Evolutionary conservation across 2,888 invertebrate genomes (phyloP).

Genomic region (Drosophila picticornis): DNA sequence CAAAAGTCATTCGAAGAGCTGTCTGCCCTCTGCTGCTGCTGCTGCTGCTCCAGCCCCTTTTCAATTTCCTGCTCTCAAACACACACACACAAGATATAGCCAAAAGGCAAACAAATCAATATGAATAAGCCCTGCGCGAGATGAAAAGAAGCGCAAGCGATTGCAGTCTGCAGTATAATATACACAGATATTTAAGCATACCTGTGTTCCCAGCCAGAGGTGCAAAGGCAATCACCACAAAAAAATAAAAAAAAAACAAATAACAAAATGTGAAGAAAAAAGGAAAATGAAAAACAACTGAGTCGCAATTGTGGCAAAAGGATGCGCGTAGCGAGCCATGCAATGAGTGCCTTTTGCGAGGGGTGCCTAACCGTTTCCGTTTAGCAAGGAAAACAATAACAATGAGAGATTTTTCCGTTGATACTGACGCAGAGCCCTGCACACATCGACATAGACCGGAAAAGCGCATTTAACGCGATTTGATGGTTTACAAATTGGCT

Average conservation of each 20-base stretch:
- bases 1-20: slow-evolving; percentile 31
- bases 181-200: slow-evolving; percentile 10
- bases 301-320: slow-evolving; percentile 41
- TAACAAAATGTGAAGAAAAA: not conserved
- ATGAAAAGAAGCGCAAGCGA: slow-evolving; percentile 59
- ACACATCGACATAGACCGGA: slow-evolving; percentile 59
- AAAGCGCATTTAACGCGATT: slow-evolving; percentile 82
- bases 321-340: slow-evolving; percentile 35
- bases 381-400: slow-evolving; percentile 79
- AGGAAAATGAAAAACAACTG: slow-evolving; percentile 28
- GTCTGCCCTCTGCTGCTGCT: slow-evolving; percentile 3
- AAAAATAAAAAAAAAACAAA: slow-evolving; percentile 2
- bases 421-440: slow-evolving; percentile 35
- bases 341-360: slow-evolving; percentile 46
- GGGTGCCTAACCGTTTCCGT: slow-evolving; percentile 79
- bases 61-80: slow-evolving; percentile 74
- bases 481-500: slow-evolving; percentile 83
- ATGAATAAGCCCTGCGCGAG: slow-evolving; percentile 44
- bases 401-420: slow-evolving; percentile 64
- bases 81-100: slow-evolving; percentile 48
- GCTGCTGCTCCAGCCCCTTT: slow-evolving; percentile 17
- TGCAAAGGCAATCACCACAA: slow-evolving; percentile 45
- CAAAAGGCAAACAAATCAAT: slow-evolving; percentile 76
- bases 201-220: slow-evolving; percentile 39
- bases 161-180: slow-evolving; percentile 20